Conservation (phyloP, 2,888 invertebrate genomes). For the Chrysolina haemoptera region DNA sequence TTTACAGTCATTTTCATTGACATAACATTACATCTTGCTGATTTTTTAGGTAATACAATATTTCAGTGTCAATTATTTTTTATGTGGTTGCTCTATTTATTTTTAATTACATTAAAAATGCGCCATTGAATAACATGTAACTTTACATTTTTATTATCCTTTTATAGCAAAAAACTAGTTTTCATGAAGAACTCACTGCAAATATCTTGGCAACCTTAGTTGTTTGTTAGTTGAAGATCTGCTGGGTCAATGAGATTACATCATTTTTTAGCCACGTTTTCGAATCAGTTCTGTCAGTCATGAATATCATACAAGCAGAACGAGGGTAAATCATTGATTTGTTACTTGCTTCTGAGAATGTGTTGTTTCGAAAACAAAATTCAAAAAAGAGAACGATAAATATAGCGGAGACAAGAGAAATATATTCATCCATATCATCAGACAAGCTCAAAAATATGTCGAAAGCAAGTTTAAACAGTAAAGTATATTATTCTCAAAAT, state of each 20-base stretch:
- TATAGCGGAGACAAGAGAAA: no score
- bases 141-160: constrained; percentile 26
- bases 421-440: no score
- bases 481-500: no score
- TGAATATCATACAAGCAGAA: background rate
- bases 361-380: no score
- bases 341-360: background rate
- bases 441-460: no score
- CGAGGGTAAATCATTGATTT: background rate
- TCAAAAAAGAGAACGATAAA: no score
- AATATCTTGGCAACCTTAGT: constrained; percentile 42
- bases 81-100: constrained; percentile 21
- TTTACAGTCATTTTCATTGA: background rate
- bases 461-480: no score
- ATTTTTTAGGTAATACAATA: constrained; percentile 15
- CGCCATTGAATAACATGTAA: constrained; percentile 11
- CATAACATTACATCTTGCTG: background rate
- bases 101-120: constrained; percentile 27
- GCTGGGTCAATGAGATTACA: constrained; percentile 38
- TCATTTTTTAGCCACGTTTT: constrained; percentile 24
- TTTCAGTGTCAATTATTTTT: constrained; percentile 26
- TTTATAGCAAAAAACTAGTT: constrained; percentile 32
- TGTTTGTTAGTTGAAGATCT: constrained; percentile 32
- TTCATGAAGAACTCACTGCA: constrained; percentile 25
- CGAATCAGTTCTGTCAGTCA: background rate